A percentile compares a stretch with the other conserved stretches of the same genome.
phyloP scores from a whole-genome alignment of 2,113 vertebrate species.

The Ctenomys sociabilis region DNA sequence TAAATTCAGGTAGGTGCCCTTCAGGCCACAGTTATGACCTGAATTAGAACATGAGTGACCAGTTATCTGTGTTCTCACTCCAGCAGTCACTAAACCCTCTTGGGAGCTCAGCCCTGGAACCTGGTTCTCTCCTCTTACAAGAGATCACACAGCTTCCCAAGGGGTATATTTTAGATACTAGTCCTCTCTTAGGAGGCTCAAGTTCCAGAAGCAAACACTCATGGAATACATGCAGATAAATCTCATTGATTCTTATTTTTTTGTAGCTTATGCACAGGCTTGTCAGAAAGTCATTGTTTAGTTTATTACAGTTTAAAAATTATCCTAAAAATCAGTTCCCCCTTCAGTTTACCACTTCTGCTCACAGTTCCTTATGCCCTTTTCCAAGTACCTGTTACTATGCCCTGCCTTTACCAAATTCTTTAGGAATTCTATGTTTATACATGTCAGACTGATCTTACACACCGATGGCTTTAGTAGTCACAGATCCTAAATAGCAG shows the following conservation, averaged over 20 bases:
- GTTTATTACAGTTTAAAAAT: not conserved
- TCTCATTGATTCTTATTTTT: not conserved
- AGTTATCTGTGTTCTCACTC: fast-evolving
- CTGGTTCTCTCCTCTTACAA: not conserved
- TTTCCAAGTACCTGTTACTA: not conserved
- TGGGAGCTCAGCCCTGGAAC: not conserved
- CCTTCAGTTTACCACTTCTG: not conserved
- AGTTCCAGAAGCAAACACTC: not conserved
- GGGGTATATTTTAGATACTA: not conserved
- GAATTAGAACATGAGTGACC: not conserved
- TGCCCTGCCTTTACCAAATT: not conserved
- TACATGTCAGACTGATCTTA: not conserved
- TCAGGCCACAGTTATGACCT: not conserved
- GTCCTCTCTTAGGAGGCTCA: not conserved
- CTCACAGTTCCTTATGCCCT: not conserved
- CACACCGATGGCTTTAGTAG: not conserved
- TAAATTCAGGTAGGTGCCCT: not conserved
- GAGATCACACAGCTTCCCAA: not conserved
- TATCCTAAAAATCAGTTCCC: not conserved
- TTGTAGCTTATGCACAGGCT: not conserved
- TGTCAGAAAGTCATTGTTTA: not conserved
- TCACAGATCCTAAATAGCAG: not conserved
- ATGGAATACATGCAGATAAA: not conserved
- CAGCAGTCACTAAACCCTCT: not conserved
- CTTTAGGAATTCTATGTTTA: not conserved